Percentiles rank a stretch among this genome's conserved stretches.
These are phyloP conservation scores for Pavo muticus DNA, from an alignment of 2,113 vertebrate species.

Conservation along the genomic window DNA sequence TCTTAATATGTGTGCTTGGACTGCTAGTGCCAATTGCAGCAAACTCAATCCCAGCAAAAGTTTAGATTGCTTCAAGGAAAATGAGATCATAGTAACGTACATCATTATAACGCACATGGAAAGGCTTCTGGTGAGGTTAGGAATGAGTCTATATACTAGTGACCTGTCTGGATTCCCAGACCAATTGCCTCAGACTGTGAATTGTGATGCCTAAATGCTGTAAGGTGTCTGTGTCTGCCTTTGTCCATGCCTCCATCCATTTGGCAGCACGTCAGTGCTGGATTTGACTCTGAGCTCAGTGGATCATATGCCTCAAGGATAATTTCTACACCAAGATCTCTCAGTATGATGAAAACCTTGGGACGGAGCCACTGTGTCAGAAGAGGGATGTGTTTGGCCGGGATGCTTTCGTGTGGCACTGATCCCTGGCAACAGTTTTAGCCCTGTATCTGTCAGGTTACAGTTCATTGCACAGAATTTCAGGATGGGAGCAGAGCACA, in stretches of 20 bases:
- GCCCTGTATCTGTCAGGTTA: conserved; percentile 50
- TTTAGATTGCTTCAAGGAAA: not conserved
- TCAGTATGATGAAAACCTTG: conserved; percentile 33
- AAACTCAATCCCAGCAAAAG: not conserved
- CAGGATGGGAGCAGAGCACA: conserved; percentile 39
- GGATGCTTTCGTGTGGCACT: conserved; percentile 46
- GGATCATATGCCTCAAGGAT: conserved; percentile 2
- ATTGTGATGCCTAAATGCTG: not conserved
- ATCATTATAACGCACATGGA: not conserved
- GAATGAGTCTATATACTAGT: not conserved
- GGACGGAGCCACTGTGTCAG: conserved; percentile 28
- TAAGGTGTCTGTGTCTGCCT: not conserved
- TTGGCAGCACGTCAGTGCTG: not conserved
- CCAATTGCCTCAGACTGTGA: not conserved
- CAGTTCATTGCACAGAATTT: conserved; percentile 30
- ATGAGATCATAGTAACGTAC: not conserved
- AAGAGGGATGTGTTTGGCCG: conserved; percentile 23
- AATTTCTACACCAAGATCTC: conserved; percentile 3
- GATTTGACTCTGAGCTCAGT: not conserved
- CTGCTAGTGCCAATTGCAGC: not conserved
- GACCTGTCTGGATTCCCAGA: not conserved
- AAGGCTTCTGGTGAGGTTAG: not conserved
- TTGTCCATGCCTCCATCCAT: not conserved
- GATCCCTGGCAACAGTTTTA: conserved; percentile 41
- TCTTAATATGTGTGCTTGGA: not conserved